Conservation (phyloP, 53 echinoderm and acorn worm species). For the Holothuria scabra region DNA sequence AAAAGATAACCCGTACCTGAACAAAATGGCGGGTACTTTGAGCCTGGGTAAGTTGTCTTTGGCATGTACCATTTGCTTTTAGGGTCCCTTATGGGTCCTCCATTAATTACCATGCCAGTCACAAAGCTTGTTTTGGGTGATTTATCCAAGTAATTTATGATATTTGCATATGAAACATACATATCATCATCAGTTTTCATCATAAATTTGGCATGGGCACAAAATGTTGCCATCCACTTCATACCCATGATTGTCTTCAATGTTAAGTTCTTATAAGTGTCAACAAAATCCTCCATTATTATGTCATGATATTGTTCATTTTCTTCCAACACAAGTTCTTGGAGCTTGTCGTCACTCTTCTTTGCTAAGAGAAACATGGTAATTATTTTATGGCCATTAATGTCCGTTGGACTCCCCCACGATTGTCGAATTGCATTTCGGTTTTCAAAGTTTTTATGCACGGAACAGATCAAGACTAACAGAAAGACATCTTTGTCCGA, state of each 20-base stretch:
- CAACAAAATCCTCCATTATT: slow-evolving; percentile 89
- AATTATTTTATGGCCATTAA: slow-evolving; percentile 62
- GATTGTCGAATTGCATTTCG: slow-evolving; percentile 85
- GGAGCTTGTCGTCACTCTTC: slow-evolving; percentile 63
- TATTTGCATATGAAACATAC: slow-evolving; percentile 81
- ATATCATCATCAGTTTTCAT: slow-evolving; percentile 98
- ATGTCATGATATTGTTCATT: slow-evolving; percentile 79
- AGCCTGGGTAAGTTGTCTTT: slow-evolving; percentile 71
- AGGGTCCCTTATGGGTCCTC: slow-evolving; percentile 86
- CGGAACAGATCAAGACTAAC: slow-evolving; percentile 65
- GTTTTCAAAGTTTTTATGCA: slow-evolving; percentile 96
- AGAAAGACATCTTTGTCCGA: slow-evolving; percentile 73
- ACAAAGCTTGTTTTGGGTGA: slow-evolving; percentile 61
- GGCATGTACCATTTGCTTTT: slow-evolving; percentile 99
- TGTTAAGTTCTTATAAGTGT: slow-evolving; percentile 94
- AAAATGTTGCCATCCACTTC: slow-evolving; percentile 83
- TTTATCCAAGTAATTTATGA: slow-evolving; percentile 59
- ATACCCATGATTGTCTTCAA: slow-evolving; percentile 94
- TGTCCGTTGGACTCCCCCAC: slow-evolving; percentile 78
- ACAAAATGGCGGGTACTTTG: slow-evolving; percentile 90
- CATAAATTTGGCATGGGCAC: slow-evolving; percentile 76
- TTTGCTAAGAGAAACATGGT: slow-evolving; percentile 90
- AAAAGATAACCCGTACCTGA: slow-evolving; percentile 96
- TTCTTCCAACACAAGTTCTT: slow-evolving; percentile 74
- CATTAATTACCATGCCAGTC: slow-evolving; percentile 82